These are phyloP conservation scores for Rhagologus leucostigma DNA, from an alignment of 2,113 vertebrate species.

Conservation along the genomic window DNA sequence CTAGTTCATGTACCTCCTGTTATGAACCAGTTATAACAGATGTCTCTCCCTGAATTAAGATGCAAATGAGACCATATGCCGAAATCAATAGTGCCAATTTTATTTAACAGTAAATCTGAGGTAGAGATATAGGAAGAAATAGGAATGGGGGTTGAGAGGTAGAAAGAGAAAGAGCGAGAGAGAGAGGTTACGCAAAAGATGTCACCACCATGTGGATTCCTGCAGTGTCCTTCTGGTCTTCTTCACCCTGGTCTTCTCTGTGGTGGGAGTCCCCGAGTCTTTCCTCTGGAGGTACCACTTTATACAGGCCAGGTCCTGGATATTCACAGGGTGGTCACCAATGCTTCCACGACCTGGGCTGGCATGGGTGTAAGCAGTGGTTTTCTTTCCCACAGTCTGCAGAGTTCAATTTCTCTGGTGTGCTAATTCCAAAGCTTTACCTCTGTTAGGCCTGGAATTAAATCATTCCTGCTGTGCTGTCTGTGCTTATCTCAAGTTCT, in stretches of 20 bases:
- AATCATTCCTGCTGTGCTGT: not conserved
- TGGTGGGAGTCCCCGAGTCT: accelerated
- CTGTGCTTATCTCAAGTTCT: not conserved
- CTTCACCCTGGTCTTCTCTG: not conserved
- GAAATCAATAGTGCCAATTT: not conserved
- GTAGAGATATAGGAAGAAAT: no score
- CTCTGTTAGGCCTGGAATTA: not conserved
- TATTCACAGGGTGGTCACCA: not conserved
- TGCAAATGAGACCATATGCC: not conserved
- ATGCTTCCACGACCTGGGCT: not conserved
- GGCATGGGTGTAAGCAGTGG: no score
- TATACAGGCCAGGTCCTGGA: not conserved
- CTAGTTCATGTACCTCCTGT: not conserved
- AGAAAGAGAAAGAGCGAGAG: not conserved
- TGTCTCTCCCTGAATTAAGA: not conserved
- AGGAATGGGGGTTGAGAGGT: not conserved
- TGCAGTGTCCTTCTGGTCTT: not conserved
- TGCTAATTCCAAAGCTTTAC: not conserved
- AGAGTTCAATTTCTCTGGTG: not conserved
- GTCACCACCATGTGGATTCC: not conserved
- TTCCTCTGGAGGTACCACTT: not conserved
- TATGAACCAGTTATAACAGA: not conserved
- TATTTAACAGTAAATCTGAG: not conserved
- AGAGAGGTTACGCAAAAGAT: not conserved
- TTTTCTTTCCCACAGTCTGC: not conserved